phyloP scores from a whole-genome alignment of 2,797 vertebrate genomes.

The Bradypodion ventrale region DNA sequence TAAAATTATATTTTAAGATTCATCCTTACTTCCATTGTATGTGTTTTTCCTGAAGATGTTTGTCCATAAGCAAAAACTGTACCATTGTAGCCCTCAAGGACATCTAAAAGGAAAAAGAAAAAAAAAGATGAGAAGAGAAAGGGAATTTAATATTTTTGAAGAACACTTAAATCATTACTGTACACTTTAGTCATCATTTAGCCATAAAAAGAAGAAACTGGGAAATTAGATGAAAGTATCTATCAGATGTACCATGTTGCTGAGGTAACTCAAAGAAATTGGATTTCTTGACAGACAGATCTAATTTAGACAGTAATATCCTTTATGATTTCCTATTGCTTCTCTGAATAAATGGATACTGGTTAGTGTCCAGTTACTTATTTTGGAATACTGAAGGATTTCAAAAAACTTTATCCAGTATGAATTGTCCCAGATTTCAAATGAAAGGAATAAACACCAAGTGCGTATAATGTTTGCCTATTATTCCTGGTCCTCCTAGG shows the following conservation, averaged over 20 bases:
- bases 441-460: not conserved
- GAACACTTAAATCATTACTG: constrained; percentile 3
- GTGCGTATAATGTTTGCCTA: not conserved
- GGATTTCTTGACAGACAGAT: not conserved
- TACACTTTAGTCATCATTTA: constrained; percentile 1
- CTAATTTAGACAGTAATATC: constrained; percentile 20
- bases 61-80: constrained; percentile 97
- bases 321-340: not conserved
- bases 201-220: constrained; percentile 5
- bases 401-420: not conserved
- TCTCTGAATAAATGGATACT: not conserved
- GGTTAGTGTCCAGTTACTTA: not conserved
- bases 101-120: constrained; percentile 77
- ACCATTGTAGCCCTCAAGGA: constrained; percentile 94
- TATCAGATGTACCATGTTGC: not conserved
- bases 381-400: not conserved
- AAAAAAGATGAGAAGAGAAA: not conserved
- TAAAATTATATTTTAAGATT: not conserved
- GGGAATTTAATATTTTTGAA: constrained; percentile 22
- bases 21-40: constrained; percentile 92
- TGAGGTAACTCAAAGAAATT: not conserved
- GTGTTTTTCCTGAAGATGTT: constrained; percentile 94
- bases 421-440: rapidly evolving
- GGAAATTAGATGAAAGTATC: constrained; percentile 1
- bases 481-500: not conserved